Conservation (phyloP, 64 coral and sea anemone genomes). For the Montipora cactus region DNA sequence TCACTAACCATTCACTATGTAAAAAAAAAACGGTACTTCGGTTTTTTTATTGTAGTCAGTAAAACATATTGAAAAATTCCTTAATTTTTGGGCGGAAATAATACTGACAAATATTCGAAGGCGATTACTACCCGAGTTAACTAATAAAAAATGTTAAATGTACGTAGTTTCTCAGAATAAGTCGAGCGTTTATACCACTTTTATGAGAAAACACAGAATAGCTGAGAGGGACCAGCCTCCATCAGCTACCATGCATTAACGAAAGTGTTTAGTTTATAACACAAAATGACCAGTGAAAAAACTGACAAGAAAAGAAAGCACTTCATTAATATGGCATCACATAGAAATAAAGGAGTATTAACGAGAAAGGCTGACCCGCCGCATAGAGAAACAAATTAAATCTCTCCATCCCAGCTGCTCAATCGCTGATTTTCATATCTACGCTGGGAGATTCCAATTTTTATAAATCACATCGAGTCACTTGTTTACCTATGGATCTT, state of each 20-base stretch:
- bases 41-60: too few relatives aligned
- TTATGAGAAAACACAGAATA: too few relatives aligned
- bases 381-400: background rate
- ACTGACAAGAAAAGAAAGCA: slow-evolving; percentile 33
- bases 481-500: slow-evolving; percentile 15
- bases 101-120: too few relatives aligned
- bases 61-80: too few relatives aligned
- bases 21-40: background rate
- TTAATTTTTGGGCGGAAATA: too few relatives aligned
- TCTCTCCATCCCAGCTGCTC: slow-evolving; percentile 5
- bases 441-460: background rate
- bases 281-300: slow-evolving; percentile 44
- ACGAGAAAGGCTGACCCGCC: background rate
- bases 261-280: background rate
- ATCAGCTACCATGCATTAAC: background rate
- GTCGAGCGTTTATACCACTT: too few relatives aligned
- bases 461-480: background rate
- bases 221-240: too few relatives aligned
- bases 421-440: background rate
- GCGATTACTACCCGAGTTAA: too few relatives aligned
- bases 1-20: background rate
- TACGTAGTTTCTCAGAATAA: too few relatives aligned
- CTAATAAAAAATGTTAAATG: too few relatives aligned
- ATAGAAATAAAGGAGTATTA: slow-evolving; percentile 29
- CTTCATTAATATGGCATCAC: slow-evolving; percentile 49